Conservation (phyloP, 2,797 vertebrate species). For the Chlorospingus flavigularis region DNA sequence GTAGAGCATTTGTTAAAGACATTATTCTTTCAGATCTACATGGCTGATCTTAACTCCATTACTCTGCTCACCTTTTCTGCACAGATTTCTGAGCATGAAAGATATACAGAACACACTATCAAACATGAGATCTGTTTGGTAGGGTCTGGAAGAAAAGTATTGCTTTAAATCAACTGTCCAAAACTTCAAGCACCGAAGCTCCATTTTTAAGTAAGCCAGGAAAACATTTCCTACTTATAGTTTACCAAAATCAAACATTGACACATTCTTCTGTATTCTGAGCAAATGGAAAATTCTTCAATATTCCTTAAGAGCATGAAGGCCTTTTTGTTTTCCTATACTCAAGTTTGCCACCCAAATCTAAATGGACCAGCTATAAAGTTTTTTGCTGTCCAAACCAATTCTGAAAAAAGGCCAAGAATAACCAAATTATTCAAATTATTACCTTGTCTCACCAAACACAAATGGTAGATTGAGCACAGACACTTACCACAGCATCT, state of each 20-base stretch:
- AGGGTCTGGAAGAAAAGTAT: not conserved
- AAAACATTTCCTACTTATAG: not conserved
- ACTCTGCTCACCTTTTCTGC: not conserved
- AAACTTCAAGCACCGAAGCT: not conserved
- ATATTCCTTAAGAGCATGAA: not conserved
- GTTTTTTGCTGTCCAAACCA: not conserved
- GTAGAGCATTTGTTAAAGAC: not conserved
- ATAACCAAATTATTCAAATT: not conserved
- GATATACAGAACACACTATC: not conserved
- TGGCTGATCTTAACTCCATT: constrained; percentile 34
- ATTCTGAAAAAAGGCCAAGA: not conserved
- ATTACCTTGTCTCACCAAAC: not conserved
- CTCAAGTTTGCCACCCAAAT: not conserved
- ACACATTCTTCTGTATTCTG: not conserved
- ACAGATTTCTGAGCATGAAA: constrained; percentile 7
- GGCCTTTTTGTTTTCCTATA: not conserved
- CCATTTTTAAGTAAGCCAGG: not conserved
- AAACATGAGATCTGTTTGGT: constrained; percentile 12
- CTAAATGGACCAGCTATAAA: not conserved
- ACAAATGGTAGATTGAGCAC: not conserved
- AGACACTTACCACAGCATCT: not conserved
- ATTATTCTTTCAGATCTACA: constrained; percentile 33
- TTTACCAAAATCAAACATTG: not conserved
- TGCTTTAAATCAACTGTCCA: not conserved
- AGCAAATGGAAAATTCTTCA: not conserved